Base-by-base conservation (phyloP, 2,888 invertebrate genomes). In the Agriopis leucophaearia region DNA sequence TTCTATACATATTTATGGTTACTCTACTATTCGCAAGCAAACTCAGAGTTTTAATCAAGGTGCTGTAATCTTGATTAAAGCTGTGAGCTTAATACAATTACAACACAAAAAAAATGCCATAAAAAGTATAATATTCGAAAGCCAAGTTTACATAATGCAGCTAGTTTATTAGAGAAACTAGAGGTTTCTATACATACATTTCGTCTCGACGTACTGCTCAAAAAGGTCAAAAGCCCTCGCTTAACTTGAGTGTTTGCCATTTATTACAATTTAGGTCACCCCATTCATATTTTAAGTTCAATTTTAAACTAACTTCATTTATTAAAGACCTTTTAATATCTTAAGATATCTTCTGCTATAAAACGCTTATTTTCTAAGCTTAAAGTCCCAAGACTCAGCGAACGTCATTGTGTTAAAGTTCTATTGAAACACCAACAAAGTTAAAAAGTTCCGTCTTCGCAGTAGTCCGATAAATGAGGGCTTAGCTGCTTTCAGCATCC, bases 391-490 rank as follows among this genome's bases (percentile, higher is more conserved):
- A 54, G 57, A 15, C 57, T 47, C 58, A 12, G 38, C 38, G 56
- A 66, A 71, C 70, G 69, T 71, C 74, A 78, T 80, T 80, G 79
- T 79, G 74, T 63, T 61, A 44, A 72, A 74, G 64, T 74, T 48
- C 62, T 68, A 76, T 71, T 68, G 72, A 70, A 77, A 71, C 71
- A 71, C 70, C 69, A 70, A 74, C 74, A 74, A 80, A 77, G 75
- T 80, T 77, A 69, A 72, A 55, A 73, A 78, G 69, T 76, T 74
- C 64, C 70, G 61, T 68, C 67, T 70, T 60, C 72, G 45, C 12
- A 44, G 44, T 67, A 74, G 74, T 73, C 70, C 72, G 64, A 71
- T 75, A 78, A 78, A 80, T 72, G 71, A 71, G 57, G 67, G 56
- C 52, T 66, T 55, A 71, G 45, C 15, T 60, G 67, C 64, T 63